Conservation (phyloP, 1,140 invertebrate genomes). For the Lepidurus apus region DNA sequence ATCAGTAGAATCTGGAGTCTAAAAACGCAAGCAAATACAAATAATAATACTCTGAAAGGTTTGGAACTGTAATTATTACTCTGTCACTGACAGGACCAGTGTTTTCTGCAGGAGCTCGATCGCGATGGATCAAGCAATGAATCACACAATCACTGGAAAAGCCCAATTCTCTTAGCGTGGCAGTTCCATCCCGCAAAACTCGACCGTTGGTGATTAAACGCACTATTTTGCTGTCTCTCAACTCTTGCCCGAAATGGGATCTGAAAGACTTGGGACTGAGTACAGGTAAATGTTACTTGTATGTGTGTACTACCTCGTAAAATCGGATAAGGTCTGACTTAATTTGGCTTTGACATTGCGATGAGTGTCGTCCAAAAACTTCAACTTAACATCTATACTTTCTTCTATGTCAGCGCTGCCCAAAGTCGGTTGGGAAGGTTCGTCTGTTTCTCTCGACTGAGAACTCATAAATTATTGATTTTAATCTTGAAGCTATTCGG, state of each 20-base stretch:
- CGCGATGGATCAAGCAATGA: constrained; percentile 72
- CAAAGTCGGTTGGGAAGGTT: not conserved
- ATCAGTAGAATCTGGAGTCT: not conserved
- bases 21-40: not conserved
- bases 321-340: constrained; percentile 71
- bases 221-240: constrained; percentile 67
- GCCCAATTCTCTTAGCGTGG: constrained; percentile 69
- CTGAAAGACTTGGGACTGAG: constrained; percentile 51
- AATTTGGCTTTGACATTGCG: constrained; percentile 69
- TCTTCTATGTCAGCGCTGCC: constrained; percentile 38
- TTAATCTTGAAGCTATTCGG: not conserved
- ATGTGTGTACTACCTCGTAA: constrained; percentile 65
- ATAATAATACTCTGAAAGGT: not conserved
- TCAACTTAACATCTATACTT: constrained; percentile 67
- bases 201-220: constrained; percentile 83
- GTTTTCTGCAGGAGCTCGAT: constrained; percentile 38
- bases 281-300: constrained; percentile 27
- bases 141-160: constrained; percentile 80
- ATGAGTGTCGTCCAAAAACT: constrained; percentile 80
- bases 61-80: not conserved
- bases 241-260: constrained; percentile 71
- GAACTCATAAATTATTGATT: not conserved
- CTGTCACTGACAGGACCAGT: not conserved
- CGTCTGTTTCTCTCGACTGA: not conserved
- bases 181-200: constrained; percentile 66